Conservation (phyloP, 2,888 invertebrate species). For the Myopa tessellatipennis region DNA sequence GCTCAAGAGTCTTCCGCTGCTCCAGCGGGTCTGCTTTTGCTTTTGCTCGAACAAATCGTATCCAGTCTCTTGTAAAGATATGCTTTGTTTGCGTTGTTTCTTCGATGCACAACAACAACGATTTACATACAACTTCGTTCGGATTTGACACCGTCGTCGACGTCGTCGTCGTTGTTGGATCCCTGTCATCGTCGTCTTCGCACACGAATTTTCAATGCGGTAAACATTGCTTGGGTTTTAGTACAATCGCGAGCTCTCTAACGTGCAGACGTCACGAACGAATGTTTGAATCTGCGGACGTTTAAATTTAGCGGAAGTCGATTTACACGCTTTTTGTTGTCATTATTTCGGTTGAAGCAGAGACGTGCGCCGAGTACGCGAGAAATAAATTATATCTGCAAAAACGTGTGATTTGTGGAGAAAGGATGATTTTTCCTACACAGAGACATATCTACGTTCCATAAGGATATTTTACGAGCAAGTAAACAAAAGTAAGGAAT, state of each 20-base stretch:
- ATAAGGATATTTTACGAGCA: neutral
- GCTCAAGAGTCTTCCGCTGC: neutral
- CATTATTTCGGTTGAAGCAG: neutral
- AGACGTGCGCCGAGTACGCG: slow-evolving; percentile 15
- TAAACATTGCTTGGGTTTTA: slow-evolving; percentile 47
- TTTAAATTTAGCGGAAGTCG: slow-evolving; percentile 21
- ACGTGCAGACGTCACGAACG: slow-evolving; percentile 49
- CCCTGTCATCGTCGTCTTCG: slow-evolving; percentile 12
- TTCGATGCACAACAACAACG: slow-evolving; percentile 17
- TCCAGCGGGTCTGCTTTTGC: neutral
- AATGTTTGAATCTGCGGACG: slow-evolving; percentile 27
- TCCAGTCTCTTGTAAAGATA: neutral
- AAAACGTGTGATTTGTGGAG: neutral
- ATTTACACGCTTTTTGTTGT: slow-evolving; percentile 26
- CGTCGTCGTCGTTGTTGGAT: slow-evolving; percentile 31
- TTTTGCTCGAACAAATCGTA: neutral
- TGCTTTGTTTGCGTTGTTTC: neutral
- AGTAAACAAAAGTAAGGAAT: neutral
- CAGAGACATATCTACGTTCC: neutral
- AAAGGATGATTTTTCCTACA: neutral
- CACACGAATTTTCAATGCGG: slow-evolving; percentile 25
- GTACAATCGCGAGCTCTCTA: slow-evolving; percentile 54
- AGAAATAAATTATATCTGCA: slow-evolving; percentile 5
- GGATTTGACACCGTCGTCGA: slow-evolving; percentile 33
- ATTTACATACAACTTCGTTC: slow-evolving; percentile 30